Evolutionary conservation across 2,113 vertebrate genomes (phyloP), one percentile per base, ranked within the genome.

Genomic region (Lagopus muta): DNA sequence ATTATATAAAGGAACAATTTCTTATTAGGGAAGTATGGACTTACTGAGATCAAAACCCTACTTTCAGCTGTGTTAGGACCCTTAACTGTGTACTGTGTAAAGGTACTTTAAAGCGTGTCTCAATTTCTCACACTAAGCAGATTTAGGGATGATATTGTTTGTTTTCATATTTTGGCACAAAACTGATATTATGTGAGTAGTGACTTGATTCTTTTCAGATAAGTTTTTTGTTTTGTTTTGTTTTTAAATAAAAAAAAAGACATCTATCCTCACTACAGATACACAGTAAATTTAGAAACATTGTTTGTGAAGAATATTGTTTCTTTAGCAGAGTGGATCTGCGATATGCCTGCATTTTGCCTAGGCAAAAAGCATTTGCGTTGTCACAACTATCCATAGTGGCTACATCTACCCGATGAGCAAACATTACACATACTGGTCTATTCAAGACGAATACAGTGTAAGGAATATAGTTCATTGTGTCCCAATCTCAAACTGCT

Each of bases 11-110:
- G 76, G 73, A 86, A 45, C n/a, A 61, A 60, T 6, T 71, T 85
- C 48, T 65, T 69, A 52, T 69, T 89, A 71, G 84, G 71, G 67
- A 60, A 71, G 48, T 4, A 4, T 10, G 72, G 92, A 73, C 43
- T 82, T 13, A 43, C 20, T 6, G 81, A 91, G 89, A 94, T 95
- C 94, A 95, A 95, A 96, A 82, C 64, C 64, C 81, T 50, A 30
- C 76, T 90, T 91, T 91, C 67, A 93, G 72, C 78, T 34, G 6
- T 36, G 81, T 22, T 74, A 24, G 73, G 8, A 77, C 40, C 48
- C 65, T 47, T 93, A 42, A 42, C 42, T 42, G 14, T 42, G 42
- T 42, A 32, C 32, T 62, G 6, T 5, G 24, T 4, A 82, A 78
- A 91, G 45, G 58, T 43, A 43, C 36, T 87, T 90, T 72, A 79